Percentiles rank a stretch among this genome's conserved stretches.
phyloP scores from a whole-genome alignment of 2,113 vertebrate species.

The Ceyx melanurus region DNA sequence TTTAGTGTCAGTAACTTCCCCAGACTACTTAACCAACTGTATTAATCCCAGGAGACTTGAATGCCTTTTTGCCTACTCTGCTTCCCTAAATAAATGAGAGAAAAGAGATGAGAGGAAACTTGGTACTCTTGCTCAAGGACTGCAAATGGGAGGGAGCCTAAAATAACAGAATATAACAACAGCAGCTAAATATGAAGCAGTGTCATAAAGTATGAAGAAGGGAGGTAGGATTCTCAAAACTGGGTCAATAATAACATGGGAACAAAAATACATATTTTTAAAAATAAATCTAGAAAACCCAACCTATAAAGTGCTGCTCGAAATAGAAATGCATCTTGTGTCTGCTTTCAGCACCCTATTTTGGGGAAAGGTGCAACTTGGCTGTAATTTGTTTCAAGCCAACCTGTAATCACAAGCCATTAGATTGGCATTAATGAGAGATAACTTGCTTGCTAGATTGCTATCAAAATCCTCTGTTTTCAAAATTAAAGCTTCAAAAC shows the following conservation, averaged over 20 bases:
- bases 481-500: neutral
- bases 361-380: neutral
- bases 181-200: neutral
- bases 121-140: neutral
- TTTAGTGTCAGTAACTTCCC: constrained; percentile 11
- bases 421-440: neutral
- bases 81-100: neutral
- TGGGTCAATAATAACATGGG: neutral
- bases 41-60: neutral
- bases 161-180: neutral
- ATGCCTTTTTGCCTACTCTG: neutral
- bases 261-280: neutral
- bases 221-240: neutral
- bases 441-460: neutral
- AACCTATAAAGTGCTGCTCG: neutral
- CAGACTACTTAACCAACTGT: neutral
- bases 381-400: neutral
- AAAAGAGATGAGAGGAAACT: neutral
- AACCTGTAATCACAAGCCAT: neutral
- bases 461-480: neutral
- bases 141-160: neutral
- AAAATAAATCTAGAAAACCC: neutral
- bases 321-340: neutral
- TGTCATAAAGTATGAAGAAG: neutral
- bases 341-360: neutral